Evolutionary conservation across 2,888 invertebrate species (phyloP), one percentile per base, ranked within the genome.

Genomic region (Eupithecia subfuscata): DNA sequence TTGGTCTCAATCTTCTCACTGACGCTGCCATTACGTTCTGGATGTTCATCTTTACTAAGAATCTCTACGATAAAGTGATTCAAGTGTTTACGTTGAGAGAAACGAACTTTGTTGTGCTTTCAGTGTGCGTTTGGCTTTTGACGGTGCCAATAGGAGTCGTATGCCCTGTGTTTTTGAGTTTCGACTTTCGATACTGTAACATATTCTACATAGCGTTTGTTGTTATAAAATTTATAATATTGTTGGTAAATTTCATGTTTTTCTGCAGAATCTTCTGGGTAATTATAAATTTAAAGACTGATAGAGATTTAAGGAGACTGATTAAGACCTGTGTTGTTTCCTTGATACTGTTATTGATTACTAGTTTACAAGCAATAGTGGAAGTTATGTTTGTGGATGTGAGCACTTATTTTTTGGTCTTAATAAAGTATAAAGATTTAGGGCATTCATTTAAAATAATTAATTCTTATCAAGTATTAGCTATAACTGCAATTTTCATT

Each of bases 41-140:
- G 86, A 93, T 91, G 91, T 90, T 90, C 67, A 72, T 91, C 0
- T 93, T 90, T 76, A 88, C 91, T 0, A 91, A 89, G 78, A 89
- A 91, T 71, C 76, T 93, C 16, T 92, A 91, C 79, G 87, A 91
- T 30, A 93, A 92, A 84, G 84, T 92, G 7, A 87, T 91, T 8
- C 73, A 88, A n/a, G 92, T 91, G 68, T 91, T 91, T 63, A 78
- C 82, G 2, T 75, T 84, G 7, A 80, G 82, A n/a, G 83, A 84
- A 30, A 79, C 79, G 16, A 86, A 84, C 56, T 81, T 91, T 6
- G 14, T 80, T 0, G 1, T 82, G 0, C 69, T 85, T 0, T 87
- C 86, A 0, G 22, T 84, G 4, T 30, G 85, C 0, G 82, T 90
- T 40, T 92, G 91, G 90, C 48, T 80, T 0, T 22, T 84, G 0